These are phyloP conservation scores for Epinephelus malabaricus DNA, from an alignment of 2,797 vertebrate genomes.

Conservation along the genomic window DNA sequence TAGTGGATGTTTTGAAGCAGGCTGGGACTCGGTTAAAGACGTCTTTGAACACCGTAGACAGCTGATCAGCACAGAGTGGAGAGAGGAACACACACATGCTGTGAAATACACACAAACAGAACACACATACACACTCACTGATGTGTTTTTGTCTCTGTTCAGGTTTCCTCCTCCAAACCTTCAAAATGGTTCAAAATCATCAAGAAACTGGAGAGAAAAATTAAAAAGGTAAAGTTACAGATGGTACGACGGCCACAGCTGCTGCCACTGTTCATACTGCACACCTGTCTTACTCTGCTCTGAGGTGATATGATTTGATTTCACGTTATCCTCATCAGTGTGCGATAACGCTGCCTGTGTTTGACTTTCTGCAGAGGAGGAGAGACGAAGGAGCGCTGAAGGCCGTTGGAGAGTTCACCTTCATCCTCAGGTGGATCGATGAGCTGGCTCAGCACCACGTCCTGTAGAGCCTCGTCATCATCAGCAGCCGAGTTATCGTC, in stretches of 20 bases:
- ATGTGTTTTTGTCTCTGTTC: slow-evolving; percentile 10
- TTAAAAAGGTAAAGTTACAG: slow-evolving; percentile 68
- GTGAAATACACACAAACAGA: neutral
- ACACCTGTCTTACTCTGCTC: no score
- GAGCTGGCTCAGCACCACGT: slow-evolving; percentile 51
- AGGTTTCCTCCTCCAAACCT: slow-evolving; percentile 58
- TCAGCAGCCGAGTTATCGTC: neutral
- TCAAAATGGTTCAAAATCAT: slow-evolving; percentile 53
- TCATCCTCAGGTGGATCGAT: slow-evolving; percentile 69
- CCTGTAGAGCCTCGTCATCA: slow-evolving; percentile 31
- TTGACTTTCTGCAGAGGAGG: slow-evolving; percentile 31
- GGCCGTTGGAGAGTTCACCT: slow-evolving; percentile 69
- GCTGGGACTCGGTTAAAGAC: no score
- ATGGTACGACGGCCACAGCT: neutral
- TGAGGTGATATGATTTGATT: no score
- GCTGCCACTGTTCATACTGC: neutral
- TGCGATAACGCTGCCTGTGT: no score
- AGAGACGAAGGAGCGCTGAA: slow-evolving; percentile 52
- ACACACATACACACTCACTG: neutral
- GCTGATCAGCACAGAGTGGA: no score
- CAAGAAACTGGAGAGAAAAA: slow-evolving; percentile 66
- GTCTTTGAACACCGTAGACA: no score
- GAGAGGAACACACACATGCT: neutral
- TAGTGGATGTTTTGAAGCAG: no score
- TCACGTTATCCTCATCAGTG: no score